Base-by-base conservation (phyloP, 2,888 invertebrate genomes). In the Rhamnusium bicolor region DNA sequence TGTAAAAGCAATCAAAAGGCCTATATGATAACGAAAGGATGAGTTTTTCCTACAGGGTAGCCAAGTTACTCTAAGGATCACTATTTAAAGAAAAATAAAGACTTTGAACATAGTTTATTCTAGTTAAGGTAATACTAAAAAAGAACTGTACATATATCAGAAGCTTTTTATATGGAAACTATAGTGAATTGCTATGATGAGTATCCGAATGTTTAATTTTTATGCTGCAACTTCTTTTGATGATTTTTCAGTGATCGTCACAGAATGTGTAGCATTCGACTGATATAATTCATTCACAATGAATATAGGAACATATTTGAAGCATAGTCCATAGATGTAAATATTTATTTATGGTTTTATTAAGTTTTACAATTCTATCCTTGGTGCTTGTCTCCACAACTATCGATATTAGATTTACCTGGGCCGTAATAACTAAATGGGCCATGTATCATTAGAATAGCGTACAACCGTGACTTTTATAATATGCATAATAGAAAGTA, bases 401-500 rank as follows among this genome's bases (percentile, higher is more conserved):
- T 75, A 74, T 77, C 70, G 66, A 76, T 68, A 76, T 71, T 79
- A 79, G 77, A 74, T 74, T 75, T 75, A 81, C 80, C 80, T 81
- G 83, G 83, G 81, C 84, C 83, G 75, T 78, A 78, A 69, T 81
- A 76, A 69, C 71, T 72, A 73, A 78, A 75, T 79, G 80, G 85
- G 86, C 85, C 86, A 87, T 87, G 86, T 86, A 87, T 87, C 87
- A 87, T 88, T 88, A 88, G 87, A 87, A 87, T 88, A 88, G 88
- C 88, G 84, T 85, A 85, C 85, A 79, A 70, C 68, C 76, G 71
- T 76, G 74, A 72, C 74, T 76, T 75, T 74, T 74, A 73, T 73
- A 73, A 71, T 46, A 61, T 46, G 70, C 71, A 69, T 75, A 74
- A 68, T 76, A 76, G 74, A 72, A 69, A 66, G 40, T 66, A 32